Evolutionary conservation across 2,888 invertebrate genomes (phyloP).

Genomic region (Emesis furor): DNA sequence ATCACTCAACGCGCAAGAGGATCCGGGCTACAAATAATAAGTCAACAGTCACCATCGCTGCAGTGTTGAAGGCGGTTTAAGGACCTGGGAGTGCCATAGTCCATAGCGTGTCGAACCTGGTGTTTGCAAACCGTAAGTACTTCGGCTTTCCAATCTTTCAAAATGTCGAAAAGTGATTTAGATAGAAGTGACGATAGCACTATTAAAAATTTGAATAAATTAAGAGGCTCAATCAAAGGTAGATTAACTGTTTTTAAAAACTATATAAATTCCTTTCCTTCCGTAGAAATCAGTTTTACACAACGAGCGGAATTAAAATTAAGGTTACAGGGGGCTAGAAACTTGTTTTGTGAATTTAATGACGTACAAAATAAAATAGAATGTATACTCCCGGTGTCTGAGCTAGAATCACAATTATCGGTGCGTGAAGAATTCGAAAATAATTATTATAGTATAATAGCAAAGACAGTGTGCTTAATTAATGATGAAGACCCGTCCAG

Average conservation of each 20-base stretch:
- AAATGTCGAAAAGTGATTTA: neutral
- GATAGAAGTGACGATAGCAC: neutral
- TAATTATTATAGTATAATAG: neutral
- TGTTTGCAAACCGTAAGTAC: neutral
- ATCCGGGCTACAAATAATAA: neutral
- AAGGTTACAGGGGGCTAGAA: constrained; percentile 5
- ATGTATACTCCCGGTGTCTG: neutral
- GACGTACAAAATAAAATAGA: neutral
- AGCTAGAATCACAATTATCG: neutral
- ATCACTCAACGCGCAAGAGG: neutral
- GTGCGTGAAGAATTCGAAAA: neutral
- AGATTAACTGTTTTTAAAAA: constrained; percentile 18
- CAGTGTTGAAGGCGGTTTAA: neutral
- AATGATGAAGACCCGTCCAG: neutral
- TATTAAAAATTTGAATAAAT: constrained; percentile 7
- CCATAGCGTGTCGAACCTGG: neutral
- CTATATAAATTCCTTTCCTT: neutral
- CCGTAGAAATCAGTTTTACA: neutral
- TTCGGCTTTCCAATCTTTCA: neutral
- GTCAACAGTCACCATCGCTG: neutral
- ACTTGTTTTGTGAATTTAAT: neutral
- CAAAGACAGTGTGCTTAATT: neutral
- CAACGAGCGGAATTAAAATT: constrained; percentile 7
- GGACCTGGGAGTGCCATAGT: neutral
- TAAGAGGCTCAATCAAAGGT: constrained; percentile 4